phyloP scores from a whole-genome alignment of 53 echinoderm and acorn worm genomes.

The Temnopleurus reevesii region DNA sequence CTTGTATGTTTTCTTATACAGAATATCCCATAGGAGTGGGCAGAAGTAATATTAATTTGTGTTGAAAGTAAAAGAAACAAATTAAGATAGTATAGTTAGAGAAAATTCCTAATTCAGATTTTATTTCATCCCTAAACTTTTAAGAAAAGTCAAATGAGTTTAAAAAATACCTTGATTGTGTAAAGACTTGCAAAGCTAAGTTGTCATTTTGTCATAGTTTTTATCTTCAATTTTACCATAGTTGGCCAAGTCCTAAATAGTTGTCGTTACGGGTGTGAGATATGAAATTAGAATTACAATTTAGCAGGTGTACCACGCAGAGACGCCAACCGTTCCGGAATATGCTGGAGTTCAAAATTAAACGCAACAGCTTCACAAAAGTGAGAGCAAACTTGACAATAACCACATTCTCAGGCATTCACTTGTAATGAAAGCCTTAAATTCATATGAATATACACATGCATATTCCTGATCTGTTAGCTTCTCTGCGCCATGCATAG shows the following conservation, averaged over 20 bases:
- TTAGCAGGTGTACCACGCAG: no score
- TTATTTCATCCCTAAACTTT: conserved; percentile 10
- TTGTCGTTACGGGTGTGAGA: not conserved
- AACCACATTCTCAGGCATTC: no score
- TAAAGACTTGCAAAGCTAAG: not conserved
- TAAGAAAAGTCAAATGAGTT: not conserved
- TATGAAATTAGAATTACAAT: conserved; percentile 9
- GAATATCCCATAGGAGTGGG: not conserved
- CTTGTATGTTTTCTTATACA: conserved; percentile 1
- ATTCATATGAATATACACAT: no score
- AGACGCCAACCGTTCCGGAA: no score
- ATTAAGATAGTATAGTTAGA: not conserved
- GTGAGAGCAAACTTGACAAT: no score
- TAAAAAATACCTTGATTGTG: conserved; percentile 28
- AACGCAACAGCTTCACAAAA: no score
- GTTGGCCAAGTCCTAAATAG: not conserved
- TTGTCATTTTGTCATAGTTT: not conserved
- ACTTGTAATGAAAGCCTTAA: no score
- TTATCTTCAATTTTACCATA: not conserved
- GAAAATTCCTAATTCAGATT: not conserved
- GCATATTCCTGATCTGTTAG: no score
- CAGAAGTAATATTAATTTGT: not conserved
- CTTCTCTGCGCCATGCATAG: not conserved
- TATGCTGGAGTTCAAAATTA: not conserved
- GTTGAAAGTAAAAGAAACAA: not conserved